Conservation (phyloP, 2,797 vertebrate genomes). For the Cynodonichthys magdalenae region DNA sequence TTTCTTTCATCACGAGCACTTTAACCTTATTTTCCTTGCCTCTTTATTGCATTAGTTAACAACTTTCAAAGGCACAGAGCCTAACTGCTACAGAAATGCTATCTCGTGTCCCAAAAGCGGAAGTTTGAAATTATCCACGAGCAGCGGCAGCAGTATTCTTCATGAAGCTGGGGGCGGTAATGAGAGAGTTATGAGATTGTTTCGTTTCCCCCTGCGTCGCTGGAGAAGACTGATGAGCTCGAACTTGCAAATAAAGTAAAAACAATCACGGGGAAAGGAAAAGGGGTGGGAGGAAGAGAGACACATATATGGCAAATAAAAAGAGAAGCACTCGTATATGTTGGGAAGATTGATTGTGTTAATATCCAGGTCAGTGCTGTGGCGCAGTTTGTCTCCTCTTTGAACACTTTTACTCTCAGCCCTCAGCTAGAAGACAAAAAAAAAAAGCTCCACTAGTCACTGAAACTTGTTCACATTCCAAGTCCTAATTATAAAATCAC, state of each 20-base stretch:
- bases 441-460: slow-evolving; percentile 17
- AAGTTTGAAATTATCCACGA: slow-evolving; percentile 36
- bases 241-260: slow-evolving; percentile 81
- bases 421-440: slow-evolving; percentile 1
- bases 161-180: slow-evolving; percentile 70
- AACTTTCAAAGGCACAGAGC: slow-evolving; percentile 40
- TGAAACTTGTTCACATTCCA: slow-evolving; percentile 12
- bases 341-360: slow-evolving; percentile 73
- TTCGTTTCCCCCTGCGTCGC: slow-evolving; percentile 12
- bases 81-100: slow-evolving; percentile 46
- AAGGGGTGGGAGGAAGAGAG: slow-evolving; percentile 15
- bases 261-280: slow-evolving; percentile 48
- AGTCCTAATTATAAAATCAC: no score
- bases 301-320: slow-evolving; percentile 31
- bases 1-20: slow-evolving; percentile 41
- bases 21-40: slow-evolving; percentile 53
- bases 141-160: slow-evolving; percentile 51
- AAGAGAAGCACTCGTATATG: slow-evolving; percentile 49
- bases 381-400: slow-evolving; percentile 35
- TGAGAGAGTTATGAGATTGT: slow-evolving; percentile 83
- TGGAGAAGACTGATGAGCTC: slow-evolving; percentile 77
- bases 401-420: slow-evolving; percentile 10
- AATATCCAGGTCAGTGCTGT: slow-evolving; percentile 66
- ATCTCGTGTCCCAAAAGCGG: slow-evolving; percentile 62
- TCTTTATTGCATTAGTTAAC: slow-evolving; percentile 56